These are phyloP conservation scores for Cottoperca gobio DNA, from an alignment of 2,797 vertebrate genomes.

Conservation along the genomic window DNA sequence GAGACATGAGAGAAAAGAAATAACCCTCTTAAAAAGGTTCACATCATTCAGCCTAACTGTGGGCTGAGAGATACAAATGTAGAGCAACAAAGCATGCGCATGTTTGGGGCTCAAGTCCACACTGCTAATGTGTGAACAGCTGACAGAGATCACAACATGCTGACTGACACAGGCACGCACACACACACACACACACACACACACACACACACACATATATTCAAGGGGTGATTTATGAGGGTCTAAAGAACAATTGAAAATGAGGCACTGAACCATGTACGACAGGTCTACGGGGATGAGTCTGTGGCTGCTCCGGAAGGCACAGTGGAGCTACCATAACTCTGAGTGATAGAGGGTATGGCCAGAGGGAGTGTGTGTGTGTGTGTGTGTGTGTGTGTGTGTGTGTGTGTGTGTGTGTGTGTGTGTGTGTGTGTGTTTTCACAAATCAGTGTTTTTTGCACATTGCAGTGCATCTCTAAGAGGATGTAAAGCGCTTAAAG, in stretches of 20 bases:
- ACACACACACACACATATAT: slow-evolving; percentile 35
- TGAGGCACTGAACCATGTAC: slow-evolving; percentile 73
- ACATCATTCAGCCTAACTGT: slow-evolving; percentile 30
- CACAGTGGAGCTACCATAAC: slow-evolving; percentile 55
- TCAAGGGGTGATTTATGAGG: slow-evolving; percentile 72
- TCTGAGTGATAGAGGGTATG: slow-evolving; percentile 60
- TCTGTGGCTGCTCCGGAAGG: slow-evolving; percentile 54
- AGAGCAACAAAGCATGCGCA: slow-evolving; percentile 43
- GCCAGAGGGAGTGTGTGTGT: slow-evolving; percentile 25
- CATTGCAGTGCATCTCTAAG: not conserved
- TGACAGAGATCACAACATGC: slow-evolving; percentile 37
- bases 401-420: not conserved
- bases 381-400: not conserved
- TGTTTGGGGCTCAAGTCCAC: slow-evolving; percentile 34
- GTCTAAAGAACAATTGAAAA: slow-evolving; percentile 78
- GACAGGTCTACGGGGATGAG: slow-evolving; percentile 68
- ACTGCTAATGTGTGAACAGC: slow-evolving; percentile 57
- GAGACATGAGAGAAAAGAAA: not conserved
- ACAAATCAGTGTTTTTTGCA: not conserved
- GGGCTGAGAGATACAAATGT: slow-evolving; percentile 22
- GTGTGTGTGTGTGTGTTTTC: not conserved
- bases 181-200: slow-evolving; percentile 9
- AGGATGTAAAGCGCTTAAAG: not conserved
- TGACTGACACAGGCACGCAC: not conserved
- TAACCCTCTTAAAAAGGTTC: slow-evolving; percentile 12